Conservation (phyloP, 1,140 invertebrate genomes). For the Stegodyphus dumicola region DNA sequence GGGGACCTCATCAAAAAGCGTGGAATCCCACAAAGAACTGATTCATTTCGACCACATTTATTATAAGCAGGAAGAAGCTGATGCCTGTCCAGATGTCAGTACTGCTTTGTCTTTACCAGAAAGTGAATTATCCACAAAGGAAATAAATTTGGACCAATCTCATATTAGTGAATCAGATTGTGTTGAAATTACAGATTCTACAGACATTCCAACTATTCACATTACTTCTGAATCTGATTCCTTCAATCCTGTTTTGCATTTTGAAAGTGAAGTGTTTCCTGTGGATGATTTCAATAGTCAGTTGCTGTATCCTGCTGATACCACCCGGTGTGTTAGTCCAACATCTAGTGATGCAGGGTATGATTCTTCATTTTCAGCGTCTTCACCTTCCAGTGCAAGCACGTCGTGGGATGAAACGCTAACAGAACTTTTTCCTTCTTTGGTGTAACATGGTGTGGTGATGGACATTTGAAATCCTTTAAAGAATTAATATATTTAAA, state of each 20-base stretch:
- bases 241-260: not conserved
- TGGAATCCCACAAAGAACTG: slow-evolving; percentile 64
- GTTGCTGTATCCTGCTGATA: not conserved
- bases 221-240: slow-evolving; percentile 11
- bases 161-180: not conserved
- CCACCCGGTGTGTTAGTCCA: slow-evolving; percentile 8
- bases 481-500: slow-evolving; percentile 27
- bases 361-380: slow-evolving; percentile 46
- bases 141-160: not conserved
- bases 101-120: not conserved
- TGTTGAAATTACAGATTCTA: not conserved
- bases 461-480: slow-evolving; percentile 4
- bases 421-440: slow-evolving; percentile 62
- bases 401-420: slow-evolving; percentile 60
- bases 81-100: not conserved
- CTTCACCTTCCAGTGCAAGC: slow-evolving; percentile 18
- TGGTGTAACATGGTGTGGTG: slow-evolving; percentile 41
- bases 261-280: slow-evolving; percentile 3
- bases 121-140: slow-evolving; percentile 42
- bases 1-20: slow-evolving; percentile 63
- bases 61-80: slow-evolving; percentile 49
- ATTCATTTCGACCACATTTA: slow-evolving; percentile 63
- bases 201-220: slow-evolving; percentile 16
- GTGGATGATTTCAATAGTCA: slow-evolving; percentile 1
- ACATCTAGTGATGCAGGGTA: slow-evolving; percentile 61